Evolutionary conservation across 2,888 invertebrate species (phyloP), one percentile per base, ranked within the genome.

Genomic region (Eupeodes luniger): DNA sequence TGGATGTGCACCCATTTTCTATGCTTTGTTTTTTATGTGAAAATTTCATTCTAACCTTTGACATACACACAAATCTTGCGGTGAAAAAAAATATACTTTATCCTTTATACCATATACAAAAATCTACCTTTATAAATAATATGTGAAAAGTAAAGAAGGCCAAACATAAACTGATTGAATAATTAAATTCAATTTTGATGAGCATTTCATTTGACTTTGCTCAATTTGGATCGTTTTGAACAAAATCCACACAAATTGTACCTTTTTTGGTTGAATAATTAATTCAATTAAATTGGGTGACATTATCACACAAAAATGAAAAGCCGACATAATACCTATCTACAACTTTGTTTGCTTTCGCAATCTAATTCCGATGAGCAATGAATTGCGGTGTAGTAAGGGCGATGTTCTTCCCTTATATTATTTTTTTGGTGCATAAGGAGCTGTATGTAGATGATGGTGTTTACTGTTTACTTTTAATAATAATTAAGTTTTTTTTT

Each of bases 271-370:
- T 66, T 76, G 67, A 83, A 76, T 80, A 83, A 87, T 76, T 87
- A 80, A 83, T 83, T 80, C 72, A 57, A 87, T 80, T 80, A 83
- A 87, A 83, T 55, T 72, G 83, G 79, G 75, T 83, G 81, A 81
- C 74, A 82, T 74, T 85, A 53, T 64, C 61, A 64, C 59, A 59
- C 47, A 79, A 70, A 64, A 82, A 83, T 27, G 64, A 83, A 84
- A 40, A 75, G 86, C 86, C 86, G 86, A 83, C 83, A 53, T 40
- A 40, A 40, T 40, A 9, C 40, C 40, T 40, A 9, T 9, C 40
- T 61, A 70, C 16, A 27, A 27, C 34, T 1, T 49, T 75, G 53
- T 27, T 70, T 51, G 53, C 51, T 40, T 77, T 81, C 10, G 76
- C 70, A 70, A 77, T 70, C 72, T 70, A 67, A 72, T 67, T 67